Conservation (phyloP, 2,888 invertebrate genomes). For the Cheilosia vulpina region DNA sequence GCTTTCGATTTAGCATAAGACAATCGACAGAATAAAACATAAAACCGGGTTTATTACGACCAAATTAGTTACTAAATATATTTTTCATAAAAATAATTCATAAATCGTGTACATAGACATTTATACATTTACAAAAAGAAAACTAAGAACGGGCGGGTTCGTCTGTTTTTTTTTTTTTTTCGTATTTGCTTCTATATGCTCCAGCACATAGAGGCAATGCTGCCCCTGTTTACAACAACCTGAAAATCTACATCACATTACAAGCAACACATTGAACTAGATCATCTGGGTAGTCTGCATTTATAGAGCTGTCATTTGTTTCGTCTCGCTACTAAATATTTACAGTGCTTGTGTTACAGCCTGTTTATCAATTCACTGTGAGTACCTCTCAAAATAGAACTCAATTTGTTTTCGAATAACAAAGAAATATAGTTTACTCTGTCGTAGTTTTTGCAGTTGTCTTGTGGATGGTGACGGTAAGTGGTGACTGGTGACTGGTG, state of each 20-base stretch:
- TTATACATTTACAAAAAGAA: conserved; percentile 69
- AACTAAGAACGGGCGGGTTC: conserved; percentile 53
- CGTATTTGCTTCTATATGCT: conserved; percentile 16
- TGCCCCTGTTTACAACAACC: conserved; percentile 50
- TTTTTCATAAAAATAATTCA: conserved; percentile 74
- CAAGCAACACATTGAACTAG: conserved; percentile 54
- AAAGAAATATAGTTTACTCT: conserved; percentile 41
- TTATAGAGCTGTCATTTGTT: conserved; percentile 10
- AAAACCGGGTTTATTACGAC: conserved; percentile 46
- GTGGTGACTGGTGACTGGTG: too few species aligned
- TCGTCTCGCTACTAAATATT: conserved; percentile 38
- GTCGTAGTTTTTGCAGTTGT: not conserved
- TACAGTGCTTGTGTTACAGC: conserved; percentile 43
- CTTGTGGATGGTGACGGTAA: conserved; percentile 15
- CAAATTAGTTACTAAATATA: conserved; percentile 71
- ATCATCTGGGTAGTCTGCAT: conserved; percentile 1
- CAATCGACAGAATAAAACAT: not conserved
- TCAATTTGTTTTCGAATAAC: conserved; percentile 37
- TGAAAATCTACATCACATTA: conserved; percentile 66
- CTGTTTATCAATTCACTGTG: conserved; percentile 46
- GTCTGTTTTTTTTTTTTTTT: conserved; percentile 17
- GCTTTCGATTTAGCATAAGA: not conserved
- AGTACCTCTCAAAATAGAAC: conserved; percentile 65
- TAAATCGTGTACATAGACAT: conserved; percentile 74
- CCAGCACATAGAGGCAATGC: conserved; percentile 55